Conservation (phyloP, 2,888 invertebrate species). For the Lithophane ornitopus region DNA sequence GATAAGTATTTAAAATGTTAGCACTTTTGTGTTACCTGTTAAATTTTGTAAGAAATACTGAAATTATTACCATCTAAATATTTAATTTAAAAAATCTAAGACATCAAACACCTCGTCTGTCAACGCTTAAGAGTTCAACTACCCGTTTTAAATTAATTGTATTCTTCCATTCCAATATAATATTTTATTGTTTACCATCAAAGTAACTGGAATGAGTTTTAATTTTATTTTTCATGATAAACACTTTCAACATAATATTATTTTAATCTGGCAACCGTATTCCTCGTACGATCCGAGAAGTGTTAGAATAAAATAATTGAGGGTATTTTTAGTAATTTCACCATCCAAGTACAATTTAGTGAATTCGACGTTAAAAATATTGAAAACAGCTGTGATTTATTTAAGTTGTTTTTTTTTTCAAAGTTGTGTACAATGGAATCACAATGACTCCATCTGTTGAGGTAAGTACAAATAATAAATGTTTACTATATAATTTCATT, state of each 20-base stretch:
- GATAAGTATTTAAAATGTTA: not conserved
- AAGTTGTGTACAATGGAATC: conserved; percentile 37
- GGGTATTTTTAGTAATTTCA: conserved; percentile 19
- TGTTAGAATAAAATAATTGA: conserved; percentile 3
- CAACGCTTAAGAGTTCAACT: too few relatives aligned
- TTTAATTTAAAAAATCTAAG: not conserved
- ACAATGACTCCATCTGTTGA: conserved; percentile 61
- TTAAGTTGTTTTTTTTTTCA: not conserved
- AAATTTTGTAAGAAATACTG: not conserved
- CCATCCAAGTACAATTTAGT: not conserved
- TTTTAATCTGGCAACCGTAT: not conserved
- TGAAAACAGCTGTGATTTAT: conserved; percentile 4
- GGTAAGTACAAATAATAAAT: conserved; percentile 47
- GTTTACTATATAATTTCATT: too few relatives aligned
- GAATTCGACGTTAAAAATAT: not conserved
- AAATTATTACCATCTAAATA: too few relatives aligned
- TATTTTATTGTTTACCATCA: not conserved
- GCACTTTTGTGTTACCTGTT: not conserved
- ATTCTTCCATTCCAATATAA: not conserved
- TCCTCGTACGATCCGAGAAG: conserved; percentile 28
- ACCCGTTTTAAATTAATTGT: not conserved
- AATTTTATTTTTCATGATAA: too few relatives aligned
- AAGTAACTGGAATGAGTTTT: not conserved
- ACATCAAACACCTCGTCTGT: not conserved
- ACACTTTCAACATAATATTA: too few relatives aligned